Evolutionary conservation across 30 jellyfish, hydroid and myxozoan species (phyloP), one percentile per base, ranked within the genome.

Genomic region (Phacellophora camtschatica): DNA sequence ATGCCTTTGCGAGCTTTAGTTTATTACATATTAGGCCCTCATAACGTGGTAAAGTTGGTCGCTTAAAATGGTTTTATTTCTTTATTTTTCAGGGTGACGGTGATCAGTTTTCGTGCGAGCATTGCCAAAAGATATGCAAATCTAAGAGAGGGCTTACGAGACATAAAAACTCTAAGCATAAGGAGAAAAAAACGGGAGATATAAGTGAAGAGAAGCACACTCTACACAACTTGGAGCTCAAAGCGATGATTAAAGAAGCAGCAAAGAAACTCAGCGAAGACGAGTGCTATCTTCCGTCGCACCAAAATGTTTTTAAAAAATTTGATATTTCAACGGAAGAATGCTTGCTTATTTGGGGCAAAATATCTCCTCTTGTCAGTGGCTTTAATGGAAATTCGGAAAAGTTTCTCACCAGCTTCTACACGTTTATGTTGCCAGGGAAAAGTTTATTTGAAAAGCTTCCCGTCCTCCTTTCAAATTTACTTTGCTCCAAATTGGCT

Each of bases 401-500:
- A 24, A 34, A 54, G 66, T 76, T 76, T 37, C 66, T 43, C 16
- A 68, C 46, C 27, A 61, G 28, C 39, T 30, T 76, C 33, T 76
- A 36, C 84, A 3, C 15, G 46, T 35, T 22, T 1, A 20, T 59
- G 49, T 24, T 59, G 30, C 74, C 74, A 59, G 41, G 18, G n/a
- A 19, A 27, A 24, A 19, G 30, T 22, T 4, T 59, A 22, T 59
- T 59, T 24, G 30, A 16, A 5, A 16, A 35, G 48, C 74, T 59
- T 7, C 74, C 74, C 25, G 41, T 10, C 49, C 74, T 59, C 74
- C 74, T 22, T 22, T 59, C 74, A 19, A 59, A 59, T 6, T 43
- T 77, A 36, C 71, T 77, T 23, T 42, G 83, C 85, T 77, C 56
- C 33, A 85, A 77, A 48, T 39, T 62, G 12, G 86, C 86, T 33